Base-by-base conservation (phyloP, 2,888 invertebrate genomes). In the Drosophila gaucha region DNA sequence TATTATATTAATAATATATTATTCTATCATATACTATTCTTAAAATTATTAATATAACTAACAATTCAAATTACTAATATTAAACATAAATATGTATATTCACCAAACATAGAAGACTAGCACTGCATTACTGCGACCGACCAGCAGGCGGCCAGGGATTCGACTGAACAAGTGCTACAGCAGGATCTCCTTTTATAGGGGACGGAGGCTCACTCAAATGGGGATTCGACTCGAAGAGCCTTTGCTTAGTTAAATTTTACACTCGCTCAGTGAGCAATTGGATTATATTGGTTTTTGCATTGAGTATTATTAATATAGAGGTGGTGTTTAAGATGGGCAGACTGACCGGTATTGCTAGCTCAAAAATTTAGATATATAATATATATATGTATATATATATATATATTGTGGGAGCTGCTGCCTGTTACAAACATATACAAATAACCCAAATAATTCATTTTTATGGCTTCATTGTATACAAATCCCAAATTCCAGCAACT, bases 401-500 rank as follows among this genome's bases (percentile, higher is more conserved):
- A 41, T 10, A 16, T 22, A 16, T 41, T 24, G n/a, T n/a, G n/a
- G n/a, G n/a, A n/a, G n/a, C n/a, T n/a, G n/a, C n/a, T n/a, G n/a
- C n/a, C n/a, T n/a, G n/a, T n/a, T n/a, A n/a, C n/a, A n/a, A n/a
- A n/a, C n/a, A n/a, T n/a, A n/a, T n/a, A n/a, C n/a, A n/a, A n/a
- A 16, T 41, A 14, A 24, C 41, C 9, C 8, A 41, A 14, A 14
- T 14, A 9, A 14, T 14, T 9, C 1, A 41, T 41, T 41, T 14
- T 5, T 41, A 24, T 41, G 9, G 9, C 8, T 41, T 14, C 4
- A 16, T 26, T 41, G 41, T 41, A 30, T n/a, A 30, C 31, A 31
- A 46, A 31, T 31, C 20, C 5, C 1, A 30, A 46, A 51, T 70
- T 69, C 54, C 54, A 65, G 43, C 52, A 41, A 8, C 46, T 59